Percentiles rank a stretch among this genome's conserved stretches.
These are phyloP conservation scores for Horisme vitalbata DNA, from an alignment of 2,888 invertebrate species.

Conservation along the genomic window DNA sequence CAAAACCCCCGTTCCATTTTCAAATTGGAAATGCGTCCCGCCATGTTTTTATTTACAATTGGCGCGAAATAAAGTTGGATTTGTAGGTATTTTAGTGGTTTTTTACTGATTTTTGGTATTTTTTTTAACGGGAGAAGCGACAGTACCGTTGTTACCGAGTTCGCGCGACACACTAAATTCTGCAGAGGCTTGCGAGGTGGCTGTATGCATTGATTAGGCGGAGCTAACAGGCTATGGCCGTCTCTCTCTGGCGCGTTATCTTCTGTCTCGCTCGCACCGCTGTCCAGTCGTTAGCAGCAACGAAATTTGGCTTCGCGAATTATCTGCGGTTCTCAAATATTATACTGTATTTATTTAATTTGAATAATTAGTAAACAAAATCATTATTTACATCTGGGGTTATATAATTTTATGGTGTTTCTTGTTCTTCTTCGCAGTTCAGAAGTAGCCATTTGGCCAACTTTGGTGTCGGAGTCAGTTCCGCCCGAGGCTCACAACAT, in stretches of 20 bases:
- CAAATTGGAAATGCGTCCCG: slow-evolving; percentile 12
- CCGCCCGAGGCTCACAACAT: too few relatives aligned
- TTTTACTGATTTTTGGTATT: slow-evolving; percentile 45
- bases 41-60: slow-evolving; percentile 14
- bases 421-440: too few relatives aligned
- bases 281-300: slow-evolving; percentile 56
- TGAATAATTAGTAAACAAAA: background rate
- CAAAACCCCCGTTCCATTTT: slow-evolving; percentile 28
- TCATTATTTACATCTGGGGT: background rate
- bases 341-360: slow-evolving; percentile 22
- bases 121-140: slow-evolving; percentile 30
- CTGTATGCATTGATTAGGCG: slow-evolving; percentile 80
- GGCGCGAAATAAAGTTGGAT: slow-evolving; percentile 22
- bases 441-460: too few relatives aligned
- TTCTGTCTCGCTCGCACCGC: slow-evolving; percentile 50
- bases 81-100: slow-evolving; percentile 27
- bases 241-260: slow-evolving; percentile 49
- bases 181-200: slow-evolving; percentile 62
- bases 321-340: slow-evolving; percentile 63
- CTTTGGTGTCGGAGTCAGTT: too few relatives aligned
- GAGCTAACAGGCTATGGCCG: slow-evolving; percentile 53
- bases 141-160: slow-evolving; percentile 52
- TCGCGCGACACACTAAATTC: slow-evolving; percentile 65
- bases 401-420: background rate
- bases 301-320: slow-evolving; percentile 74